Evolutionary conservation across 2,797 vertebrate genomes (phyloP).

Genomic region (Poecilia wingei): DNA sequence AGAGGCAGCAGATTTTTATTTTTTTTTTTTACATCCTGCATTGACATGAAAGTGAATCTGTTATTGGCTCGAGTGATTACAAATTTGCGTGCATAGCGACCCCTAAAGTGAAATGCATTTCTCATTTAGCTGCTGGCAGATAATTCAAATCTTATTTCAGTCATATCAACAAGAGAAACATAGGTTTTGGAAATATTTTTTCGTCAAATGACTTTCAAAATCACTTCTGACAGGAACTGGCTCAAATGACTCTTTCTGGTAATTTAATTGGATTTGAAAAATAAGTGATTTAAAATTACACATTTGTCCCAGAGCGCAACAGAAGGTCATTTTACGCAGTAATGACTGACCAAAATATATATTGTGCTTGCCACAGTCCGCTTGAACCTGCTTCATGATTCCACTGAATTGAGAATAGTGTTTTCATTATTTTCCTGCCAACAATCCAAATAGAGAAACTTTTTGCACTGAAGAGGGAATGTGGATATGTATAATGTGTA

Average conservation of each 20-base stretch:
- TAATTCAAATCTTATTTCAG: neutral
- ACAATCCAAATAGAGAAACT: neutral
- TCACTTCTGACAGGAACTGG: neutral
- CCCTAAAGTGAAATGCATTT: neutral
- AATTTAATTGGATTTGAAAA: neutral
- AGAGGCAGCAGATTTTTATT: neutral
- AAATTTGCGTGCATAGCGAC: neutral
- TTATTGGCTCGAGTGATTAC: constrained; percentile 17
- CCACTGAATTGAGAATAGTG: neutral
- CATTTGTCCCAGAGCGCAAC: neutral
- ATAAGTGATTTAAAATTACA: constrained; percentile 2
- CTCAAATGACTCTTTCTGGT: neutral
- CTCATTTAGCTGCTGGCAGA: neutral
- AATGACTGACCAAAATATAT: neutral
- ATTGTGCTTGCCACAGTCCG: neutral
- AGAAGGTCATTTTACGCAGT: neutral
- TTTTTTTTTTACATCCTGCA: neutral
- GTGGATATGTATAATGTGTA: neutral
- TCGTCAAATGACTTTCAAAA: neutral
- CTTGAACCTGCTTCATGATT: neutral
- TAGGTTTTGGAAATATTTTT: neutral
- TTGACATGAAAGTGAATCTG: constrained; percentile 3
- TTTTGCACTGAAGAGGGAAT: neutral
- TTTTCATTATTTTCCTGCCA: neutral
- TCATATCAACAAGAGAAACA: neutral